Conservation (phyloP, 2,113 vertebrate genomes). For the Sinosuthora webbiana region DNA sequence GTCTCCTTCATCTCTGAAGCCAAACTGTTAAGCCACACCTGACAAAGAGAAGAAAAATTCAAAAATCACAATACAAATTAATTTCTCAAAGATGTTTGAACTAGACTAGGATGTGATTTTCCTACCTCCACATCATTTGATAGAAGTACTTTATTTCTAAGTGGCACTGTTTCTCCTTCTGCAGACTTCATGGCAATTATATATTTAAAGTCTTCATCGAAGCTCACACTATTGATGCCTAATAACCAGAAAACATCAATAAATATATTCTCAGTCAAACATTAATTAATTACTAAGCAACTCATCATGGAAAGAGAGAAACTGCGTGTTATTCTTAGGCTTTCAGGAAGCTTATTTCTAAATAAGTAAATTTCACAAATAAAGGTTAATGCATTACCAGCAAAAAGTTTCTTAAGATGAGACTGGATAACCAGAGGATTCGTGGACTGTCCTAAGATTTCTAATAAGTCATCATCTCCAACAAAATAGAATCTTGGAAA, state of each 20-base stretch:
- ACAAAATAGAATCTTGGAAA: constrained; percentile 98
- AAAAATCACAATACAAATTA: neutral
- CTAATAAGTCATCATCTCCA: constrained; percentile 95
- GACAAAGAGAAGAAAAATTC: constrained; percentile 16
- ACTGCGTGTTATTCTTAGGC: neutral
- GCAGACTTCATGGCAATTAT: constrained; percentile 93
- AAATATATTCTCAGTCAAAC: neutral
- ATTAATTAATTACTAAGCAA: neutral
- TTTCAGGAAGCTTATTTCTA: neutral
- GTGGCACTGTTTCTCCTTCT: constrained; percentile 90
- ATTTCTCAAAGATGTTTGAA: neutral
- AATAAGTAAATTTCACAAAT: neutral
- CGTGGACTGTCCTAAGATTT: constrained; percentile 94
- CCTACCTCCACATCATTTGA: constrained; percentile 92
- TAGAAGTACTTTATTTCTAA: constrained; percentile 86
- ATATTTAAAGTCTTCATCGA: constrained; percentile 87
- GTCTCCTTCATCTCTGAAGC: constrained; percentile 94
- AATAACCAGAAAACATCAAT: constrained; percentile 20
- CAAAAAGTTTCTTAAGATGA: constrained; percentile 97
- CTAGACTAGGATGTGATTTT: neutral
- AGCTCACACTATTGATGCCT: constrained; percentile 94
- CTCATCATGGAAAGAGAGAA: neutral
- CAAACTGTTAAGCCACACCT: constrained; percentile 90
- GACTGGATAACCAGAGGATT: constrained; percentile 93
- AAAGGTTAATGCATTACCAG: constrained; percentile 75